Evolutionary conservation across 2,797 vertebrate genomes (phyloP).

Genomic region (Gallirallus australis): DNA sequence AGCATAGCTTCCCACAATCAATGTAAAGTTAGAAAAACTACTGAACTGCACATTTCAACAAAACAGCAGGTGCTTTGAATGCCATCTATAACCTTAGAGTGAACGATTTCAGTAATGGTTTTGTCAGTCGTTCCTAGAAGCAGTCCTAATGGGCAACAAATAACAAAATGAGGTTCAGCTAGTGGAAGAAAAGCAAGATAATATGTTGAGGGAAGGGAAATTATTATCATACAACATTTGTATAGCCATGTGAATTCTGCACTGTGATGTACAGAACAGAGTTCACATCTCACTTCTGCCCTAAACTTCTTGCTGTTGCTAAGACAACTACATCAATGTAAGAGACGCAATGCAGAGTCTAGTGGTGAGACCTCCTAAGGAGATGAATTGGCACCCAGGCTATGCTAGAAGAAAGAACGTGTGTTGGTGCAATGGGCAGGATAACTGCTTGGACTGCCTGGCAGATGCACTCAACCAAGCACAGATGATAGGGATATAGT

Average conservation of each 20-base stretch:
- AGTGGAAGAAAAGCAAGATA: not conserved
- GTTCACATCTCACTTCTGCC: not conserved
- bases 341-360: not conserved
- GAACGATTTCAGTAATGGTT: not conserved
- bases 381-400: not conserved
- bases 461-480: not conserved
- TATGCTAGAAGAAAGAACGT: not conserved
- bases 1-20: not conserved
- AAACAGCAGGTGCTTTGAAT: not conserved
- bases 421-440: not conserved
- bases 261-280: not conserved
- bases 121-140: not conserved
- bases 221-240: not conserved
- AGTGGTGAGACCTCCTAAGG: not conserved
- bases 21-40: not conserved
- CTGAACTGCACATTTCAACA: not conserved
- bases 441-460: not conserved
- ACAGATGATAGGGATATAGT: fast-evolving
- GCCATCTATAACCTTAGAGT: not conserved
- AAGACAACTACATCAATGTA: not conserved
- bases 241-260: not conserved
- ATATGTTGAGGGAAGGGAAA: not conserved
- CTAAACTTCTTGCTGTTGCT: not conserved
- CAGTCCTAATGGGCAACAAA: not conserved
- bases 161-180: not conserved